phyloP scores from a whole-genome alignment of 64 coral and sea anemone species.

The Stichodactyla mertensii region DNA sequence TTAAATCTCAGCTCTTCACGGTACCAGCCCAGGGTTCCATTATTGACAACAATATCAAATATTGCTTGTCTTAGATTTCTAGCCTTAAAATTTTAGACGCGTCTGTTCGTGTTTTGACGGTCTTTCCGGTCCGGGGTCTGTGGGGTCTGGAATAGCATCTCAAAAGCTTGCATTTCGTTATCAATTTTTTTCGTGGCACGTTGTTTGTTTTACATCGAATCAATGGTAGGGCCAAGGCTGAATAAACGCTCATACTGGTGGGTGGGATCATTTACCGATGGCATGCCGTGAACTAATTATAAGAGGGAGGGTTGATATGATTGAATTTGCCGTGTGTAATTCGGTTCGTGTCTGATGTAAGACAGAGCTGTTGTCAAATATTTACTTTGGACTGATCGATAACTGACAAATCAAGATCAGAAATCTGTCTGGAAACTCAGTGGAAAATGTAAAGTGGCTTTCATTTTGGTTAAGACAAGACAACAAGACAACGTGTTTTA shows the following conservation, averaged over 20 bases:
- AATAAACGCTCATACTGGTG: not conserved
- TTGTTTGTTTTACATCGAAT: not conserved
- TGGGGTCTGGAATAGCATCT: not conserved
- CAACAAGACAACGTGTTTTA: too few relatives aligned
- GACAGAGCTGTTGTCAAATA: not conserved
- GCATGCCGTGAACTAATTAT: not conserved
- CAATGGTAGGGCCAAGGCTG: not conserved
- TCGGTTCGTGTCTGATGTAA: not conserved
- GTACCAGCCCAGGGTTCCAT: not conserved
- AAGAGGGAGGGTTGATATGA: not conserved
- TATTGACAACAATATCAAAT: not conserved
- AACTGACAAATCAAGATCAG: not conserved
- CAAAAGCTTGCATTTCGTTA: not conserved
- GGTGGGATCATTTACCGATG: not conserved
- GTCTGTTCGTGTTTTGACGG: not conserved
- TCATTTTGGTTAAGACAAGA: too few relatives aligned
- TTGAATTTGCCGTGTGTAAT: not conserved
- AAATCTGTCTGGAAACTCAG: not conserved
- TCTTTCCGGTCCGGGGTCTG: not conserved
- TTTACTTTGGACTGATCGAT: not conserved
- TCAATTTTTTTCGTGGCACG: not conserved
- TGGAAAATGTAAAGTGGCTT: not conserved
- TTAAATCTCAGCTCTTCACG: not conserved
- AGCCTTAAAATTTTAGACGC: not conserved
- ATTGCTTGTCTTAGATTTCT: too few relatives aligned